Conservation (phyloP, 2,113 vertebrate genomes). For the Oreotragus oreotragus region DNA sequence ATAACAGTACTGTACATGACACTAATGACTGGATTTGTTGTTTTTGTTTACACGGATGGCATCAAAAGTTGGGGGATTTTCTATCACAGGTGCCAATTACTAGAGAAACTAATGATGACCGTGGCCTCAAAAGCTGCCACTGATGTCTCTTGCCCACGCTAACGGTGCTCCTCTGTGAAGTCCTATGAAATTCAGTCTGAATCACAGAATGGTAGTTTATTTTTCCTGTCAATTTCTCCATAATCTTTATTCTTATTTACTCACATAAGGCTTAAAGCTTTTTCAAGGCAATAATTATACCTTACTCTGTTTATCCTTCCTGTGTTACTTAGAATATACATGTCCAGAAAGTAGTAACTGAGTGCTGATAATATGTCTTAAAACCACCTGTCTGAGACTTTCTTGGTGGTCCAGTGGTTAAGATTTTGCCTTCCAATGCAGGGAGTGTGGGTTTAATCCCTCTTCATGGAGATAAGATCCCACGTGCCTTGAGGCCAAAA, state of each 20-base stretch:
- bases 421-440: not conserved
- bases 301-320: not conserved
- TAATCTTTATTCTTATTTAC: not conserved
- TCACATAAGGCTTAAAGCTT: not conserved
- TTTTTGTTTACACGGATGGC: not conserved
- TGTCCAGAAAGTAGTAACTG: not conserved
- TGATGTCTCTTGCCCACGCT: not conserved
- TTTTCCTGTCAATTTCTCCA: not conserved
- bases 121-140: not conserved
- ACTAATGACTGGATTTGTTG: not conserved
- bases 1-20: not conserved
- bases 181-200: not conserved
- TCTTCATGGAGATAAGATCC: not conserved
- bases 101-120: not conserved
- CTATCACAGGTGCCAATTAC: conserved; percentile 1
- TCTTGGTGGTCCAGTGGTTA: not conserved
- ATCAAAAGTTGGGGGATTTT: conserved; percentile 1
- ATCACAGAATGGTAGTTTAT: not conserved
- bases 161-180: not conserved
- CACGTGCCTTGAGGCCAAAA: not conserved
- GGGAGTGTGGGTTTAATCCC: not conserved
- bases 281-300: not conserved
- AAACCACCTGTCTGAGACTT: not conserved
- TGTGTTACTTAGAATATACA: not conserved
- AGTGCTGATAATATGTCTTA: not conserved